A percentile compares a stretch with the other conserved stretches of the same genome.
Conservation (phyloP, 2,113 vertebrate genomes). For the Odontesthes bonariensis region DNA sequence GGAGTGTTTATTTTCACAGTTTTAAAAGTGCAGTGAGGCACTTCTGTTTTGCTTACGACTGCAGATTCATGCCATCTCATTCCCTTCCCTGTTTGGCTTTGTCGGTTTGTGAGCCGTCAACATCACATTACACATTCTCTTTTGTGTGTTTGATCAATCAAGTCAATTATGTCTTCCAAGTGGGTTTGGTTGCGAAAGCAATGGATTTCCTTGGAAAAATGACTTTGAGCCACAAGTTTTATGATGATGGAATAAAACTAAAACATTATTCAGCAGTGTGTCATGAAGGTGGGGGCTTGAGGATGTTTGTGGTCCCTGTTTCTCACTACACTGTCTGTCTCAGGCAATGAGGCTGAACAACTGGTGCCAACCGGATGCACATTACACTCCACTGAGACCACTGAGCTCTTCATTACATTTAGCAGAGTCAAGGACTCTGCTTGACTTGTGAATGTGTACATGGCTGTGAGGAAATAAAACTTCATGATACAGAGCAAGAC, state of each 20-base stretch:
- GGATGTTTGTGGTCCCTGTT: constrained; percentile 13
- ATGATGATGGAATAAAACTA: background rate
- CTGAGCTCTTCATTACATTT: constrained; percentile 58
- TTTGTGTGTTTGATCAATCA: constrained; percentile 50
- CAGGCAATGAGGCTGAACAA: constrained; percentile 27
- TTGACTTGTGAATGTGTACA: constrained; percentile 32
- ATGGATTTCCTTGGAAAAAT: background rate
- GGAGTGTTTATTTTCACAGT: constrained; percentile 54
- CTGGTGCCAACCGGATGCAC: constrained; percentile 29
- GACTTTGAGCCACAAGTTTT: background rate
- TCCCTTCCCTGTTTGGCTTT: constrained; percentile 44
- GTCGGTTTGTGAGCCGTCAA: constrained; percentile 42
- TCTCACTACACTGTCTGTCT: constrained; percentile 16
- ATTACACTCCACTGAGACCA: constrained; percentile 33
- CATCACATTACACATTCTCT: constrained; percentile 59
- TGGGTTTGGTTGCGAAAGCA: background rate
- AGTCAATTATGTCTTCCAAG: constrained; percentile 14
- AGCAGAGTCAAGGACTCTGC: constrained; percentile 37
- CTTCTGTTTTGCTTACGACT: constrained; percentile 64
- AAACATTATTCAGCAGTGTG: constrained; percentile 13
- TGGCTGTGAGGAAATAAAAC: constrained; percentile 13
- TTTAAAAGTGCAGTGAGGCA: constrained; percentile 68
- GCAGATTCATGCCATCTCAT: constrained; percentile 54
- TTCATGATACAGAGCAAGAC: constrained; percentile 13
- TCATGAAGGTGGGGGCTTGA: background rate